Conservation (phyloP, 2,113 vertebrate species). For the Argyrosomus japonicus region DNA sequence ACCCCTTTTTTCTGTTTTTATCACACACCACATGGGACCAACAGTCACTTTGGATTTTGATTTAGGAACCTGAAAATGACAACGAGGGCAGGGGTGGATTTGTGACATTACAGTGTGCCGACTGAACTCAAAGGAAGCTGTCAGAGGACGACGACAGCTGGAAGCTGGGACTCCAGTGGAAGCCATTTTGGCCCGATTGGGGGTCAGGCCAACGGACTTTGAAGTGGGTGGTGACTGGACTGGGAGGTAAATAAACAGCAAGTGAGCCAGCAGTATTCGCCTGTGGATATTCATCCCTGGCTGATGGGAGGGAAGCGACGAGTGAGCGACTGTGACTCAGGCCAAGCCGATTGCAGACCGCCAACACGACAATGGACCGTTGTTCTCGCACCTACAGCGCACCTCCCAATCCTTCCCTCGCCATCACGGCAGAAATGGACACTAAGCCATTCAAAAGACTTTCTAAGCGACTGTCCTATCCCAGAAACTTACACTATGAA, state of each 20-base stretch:
- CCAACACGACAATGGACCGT: slow-evolving; percentile 1
- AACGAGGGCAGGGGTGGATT: background rate
- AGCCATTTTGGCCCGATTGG: slow-evolving; percentile 53
- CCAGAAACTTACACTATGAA: slow-evolving; percentile 35
- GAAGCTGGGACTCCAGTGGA: slow-evolving; percentile 44
- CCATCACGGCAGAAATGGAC: slow-evolving; percentile 30
- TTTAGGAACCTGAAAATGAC: slow-evolving; percentile 22
- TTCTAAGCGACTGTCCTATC: slow-evolving; percentile 26
- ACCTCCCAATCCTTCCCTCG: slow-evolving; percentile 24
- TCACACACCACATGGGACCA: slow-evolving; percentile 55
- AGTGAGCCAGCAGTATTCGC: slow-evolving; percentile 45
- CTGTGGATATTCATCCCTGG: slow-evolving; percentile 23
- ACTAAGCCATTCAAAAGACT: slow-evolving; percentile 14
- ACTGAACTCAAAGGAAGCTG: slow-evolving; percentile 38
- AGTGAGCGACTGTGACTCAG: slow-evolving; percentile 34
- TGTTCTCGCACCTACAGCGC: background rate
- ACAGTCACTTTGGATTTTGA: slow-evolving; percentile 44
- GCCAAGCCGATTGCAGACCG: slow-evolving; percentile 23
- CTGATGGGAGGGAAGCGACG: slow-evolving; percentile 2
- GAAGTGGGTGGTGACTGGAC: slow-evolving; percentile 36
- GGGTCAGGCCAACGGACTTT: slow-evolving; percentile 37
- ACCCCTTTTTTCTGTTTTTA: slow-evolving; percentile 5
- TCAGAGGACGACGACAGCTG: slow-evolving; percentile 31
- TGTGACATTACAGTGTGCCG: slow-evolving; percentile 20
- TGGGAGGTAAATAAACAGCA: slow-evolving; percentile 22